Conservation (phyloP, 1,140 invertebrate genomes). For the Littorina saxatilis region DNA sequence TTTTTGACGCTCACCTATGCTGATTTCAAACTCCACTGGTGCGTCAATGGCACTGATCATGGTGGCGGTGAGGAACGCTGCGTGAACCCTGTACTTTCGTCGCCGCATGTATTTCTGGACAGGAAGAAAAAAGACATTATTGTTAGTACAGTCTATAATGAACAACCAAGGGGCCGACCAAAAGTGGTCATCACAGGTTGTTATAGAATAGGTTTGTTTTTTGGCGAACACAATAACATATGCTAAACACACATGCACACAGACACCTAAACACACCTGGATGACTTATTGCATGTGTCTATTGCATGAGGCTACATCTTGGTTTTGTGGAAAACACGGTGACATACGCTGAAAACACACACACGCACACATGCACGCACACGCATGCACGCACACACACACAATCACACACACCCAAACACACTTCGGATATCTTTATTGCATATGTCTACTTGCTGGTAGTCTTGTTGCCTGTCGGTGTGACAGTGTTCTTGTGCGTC, state of each 20-base stretch:
- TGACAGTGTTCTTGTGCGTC: no score
- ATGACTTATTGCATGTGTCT: no score
- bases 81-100: constrained; percentile 75
- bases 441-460: no score
- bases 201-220: neutral
- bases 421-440: no score
- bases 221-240: no score
- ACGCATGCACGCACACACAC: constrained; percentile 19
- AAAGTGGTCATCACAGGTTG: no score
- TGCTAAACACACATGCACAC: constrained; percentile 3
- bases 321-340: no score
- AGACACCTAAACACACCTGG: no score
- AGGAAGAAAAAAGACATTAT: constrained; percentile 31
- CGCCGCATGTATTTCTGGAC: constrained; percentile 75
- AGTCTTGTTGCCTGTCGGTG: no score
- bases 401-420: neutral
- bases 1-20: constrained; percentile 71
- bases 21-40: constrained; percentile 77
- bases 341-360: no score
- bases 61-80: constrained; percentile 75
- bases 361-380: constrained; percentile 5
- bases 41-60: constrained; percentile 76
- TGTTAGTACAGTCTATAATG: neutral
- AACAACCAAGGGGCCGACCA: no score
- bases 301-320: no score